Evolutionary conservation across 35 echinoderm and acorn worm genomes (phyloP), one percentile per base, ranked within the genome.

Genomic region (Apostichopus japonicus): DNA sequence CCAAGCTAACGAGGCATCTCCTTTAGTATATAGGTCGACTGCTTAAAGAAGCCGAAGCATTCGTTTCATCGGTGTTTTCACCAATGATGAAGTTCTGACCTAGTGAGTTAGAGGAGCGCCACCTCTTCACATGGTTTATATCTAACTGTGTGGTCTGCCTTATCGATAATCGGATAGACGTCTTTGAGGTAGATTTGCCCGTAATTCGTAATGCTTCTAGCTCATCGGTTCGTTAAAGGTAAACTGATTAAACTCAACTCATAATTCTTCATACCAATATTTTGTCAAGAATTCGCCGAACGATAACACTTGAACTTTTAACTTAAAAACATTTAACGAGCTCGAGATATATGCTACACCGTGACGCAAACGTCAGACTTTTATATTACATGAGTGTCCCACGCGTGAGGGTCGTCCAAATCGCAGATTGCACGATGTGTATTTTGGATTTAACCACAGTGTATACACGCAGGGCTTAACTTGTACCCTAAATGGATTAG

Each of bases 221-320:
- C 55, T 84, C 54, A 84, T 84, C 81, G 81, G 54, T 84, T 57
- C 81, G 81, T 84, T 57, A 58, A 55, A 84, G 56, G 81, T 84
- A 24, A 53, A 17, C 24, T 58, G 81, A 84, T 84, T 84, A 84
- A 14, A 84, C 24, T 55, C 71, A 75, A 57, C 19, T 84, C 54
- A 84, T 84, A 84, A 84, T 84, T 84, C 81, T 84, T 84, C 81
- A 84, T 84, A 84, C 81, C 79, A 83, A 84, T 84, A 84, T 84
- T 57, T 84, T 84, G 81, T 58, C 81, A 84, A 84, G 54, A 84
- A 84, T 84, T 84, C 81, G 56, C 81, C 27, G 55, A 84, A 84
- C 81, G 81, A 84, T 84, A 84, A 84, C 81, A 84, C 81, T 84
- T 84, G 81, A 84, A 53, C 81, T 58, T 84, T 84, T 55, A 84